A percentile compares a stretch with the other conserved stretches of the same genome.
Evolutionary conservation across 2,888 invertebrate species (phyloP).

Genomic region (Drosophila melanocephala): DNA sequence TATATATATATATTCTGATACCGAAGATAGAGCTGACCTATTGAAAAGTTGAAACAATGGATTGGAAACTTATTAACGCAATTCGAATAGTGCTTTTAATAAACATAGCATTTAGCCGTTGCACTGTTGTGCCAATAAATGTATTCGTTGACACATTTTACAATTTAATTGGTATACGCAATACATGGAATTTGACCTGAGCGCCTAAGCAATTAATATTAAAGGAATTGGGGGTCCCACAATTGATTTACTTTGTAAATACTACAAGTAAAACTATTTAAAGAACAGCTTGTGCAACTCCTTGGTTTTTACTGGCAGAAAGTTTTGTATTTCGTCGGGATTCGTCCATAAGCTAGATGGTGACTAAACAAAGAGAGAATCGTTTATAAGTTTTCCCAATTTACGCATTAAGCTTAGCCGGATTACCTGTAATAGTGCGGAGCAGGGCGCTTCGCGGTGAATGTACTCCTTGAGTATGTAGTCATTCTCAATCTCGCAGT

Average conservation of each 20-base stretch:
- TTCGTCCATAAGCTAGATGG: constrained; percentile 87
- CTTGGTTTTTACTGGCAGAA: constrained; percentile 87
- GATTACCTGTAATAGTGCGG: constrained; percentile 87
- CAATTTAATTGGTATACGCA: constrained; percentile 8
- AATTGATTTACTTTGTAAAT: not conserved
- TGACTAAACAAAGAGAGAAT: constrained; percentile 19
- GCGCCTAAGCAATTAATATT: constrained; percentile 21
- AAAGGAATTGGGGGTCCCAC: not conserved
- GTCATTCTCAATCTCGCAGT: constrained; percentile 91
- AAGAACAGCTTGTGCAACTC: constrained; percentile 85
- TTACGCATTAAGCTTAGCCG: not conserved
- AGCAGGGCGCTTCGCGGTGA: constrained; percentile 90
- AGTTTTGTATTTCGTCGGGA: constrained; percentile 89
- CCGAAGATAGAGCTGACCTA: not conserved
- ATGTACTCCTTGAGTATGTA: constrained; percentile 94
- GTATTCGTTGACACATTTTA: not conserved
- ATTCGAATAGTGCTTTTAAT: not conserved
- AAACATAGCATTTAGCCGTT: too few species aligned
- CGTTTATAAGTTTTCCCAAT: not conserved
- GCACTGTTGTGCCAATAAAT: not conserved
- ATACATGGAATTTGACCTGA: not conserved
- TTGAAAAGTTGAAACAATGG: not conserved
- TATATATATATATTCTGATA: not conserved
- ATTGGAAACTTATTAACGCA: not conserved
- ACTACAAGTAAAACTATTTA: constrained; percentile 46